Evolutionary conservation across 1,140 invertebrate genomes (phyloP).

Genomic region (Zaprionus inermis): DNA sequence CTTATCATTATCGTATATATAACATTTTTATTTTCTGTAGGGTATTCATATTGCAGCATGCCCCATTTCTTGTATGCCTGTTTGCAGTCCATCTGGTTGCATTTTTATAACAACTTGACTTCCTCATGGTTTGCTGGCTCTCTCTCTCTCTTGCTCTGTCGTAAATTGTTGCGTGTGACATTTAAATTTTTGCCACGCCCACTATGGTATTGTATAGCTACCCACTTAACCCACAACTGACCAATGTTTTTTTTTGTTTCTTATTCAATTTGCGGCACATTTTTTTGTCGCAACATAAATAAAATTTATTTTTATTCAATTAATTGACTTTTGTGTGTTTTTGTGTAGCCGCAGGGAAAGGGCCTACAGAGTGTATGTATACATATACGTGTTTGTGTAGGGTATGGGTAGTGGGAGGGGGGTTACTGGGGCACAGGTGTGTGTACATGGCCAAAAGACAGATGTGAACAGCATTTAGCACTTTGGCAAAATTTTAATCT

Average conservation of each 20-base stretch:
- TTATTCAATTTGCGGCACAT: conserved; percentile 4
- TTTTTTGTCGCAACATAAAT: conserved; percentile 38
- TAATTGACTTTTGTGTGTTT: conserved; percentile 68
- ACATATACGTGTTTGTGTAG: background rate
- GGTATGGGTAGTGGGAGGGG: background rate
- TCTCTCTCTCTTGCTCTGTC: no score
- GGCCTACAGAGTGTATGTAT: background rate
- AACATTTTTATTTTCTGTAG: background rate
- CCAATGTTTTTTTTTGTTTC: conserved; percentile 40
- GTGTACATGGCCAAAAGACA: conserved; percentile 25
- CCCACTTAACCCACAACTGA: conserved; percentile 33
- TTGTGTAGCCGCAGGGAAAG: conserved; percentile 18
- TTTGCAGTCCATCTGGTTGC: conserved; percentile 10
- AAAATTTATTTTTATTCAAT: conserved; percentile 67
- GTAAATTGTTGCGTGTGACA: conserved; percentile 44
- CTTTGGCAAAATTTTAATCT: conserved; percentile 53
- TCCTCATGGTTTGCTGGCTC: no score
- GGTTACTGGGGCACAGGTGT: no score
- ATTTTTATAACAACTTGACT: conserved; percentile 30
- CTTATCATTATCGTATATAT: no score
- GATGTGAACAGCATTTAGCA: conserved; percentile 45
- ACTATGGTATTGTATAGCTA: background rate
- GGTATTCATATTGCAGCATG: background rate
- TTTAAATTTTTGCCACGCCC: conserved; percentile 45
- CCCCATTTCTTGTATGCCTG: conserved; percentile 2